phyloP scores from a whole-genome alignment of 2,797 vertebrate species.

The Darevskia nairensis region DNA sequence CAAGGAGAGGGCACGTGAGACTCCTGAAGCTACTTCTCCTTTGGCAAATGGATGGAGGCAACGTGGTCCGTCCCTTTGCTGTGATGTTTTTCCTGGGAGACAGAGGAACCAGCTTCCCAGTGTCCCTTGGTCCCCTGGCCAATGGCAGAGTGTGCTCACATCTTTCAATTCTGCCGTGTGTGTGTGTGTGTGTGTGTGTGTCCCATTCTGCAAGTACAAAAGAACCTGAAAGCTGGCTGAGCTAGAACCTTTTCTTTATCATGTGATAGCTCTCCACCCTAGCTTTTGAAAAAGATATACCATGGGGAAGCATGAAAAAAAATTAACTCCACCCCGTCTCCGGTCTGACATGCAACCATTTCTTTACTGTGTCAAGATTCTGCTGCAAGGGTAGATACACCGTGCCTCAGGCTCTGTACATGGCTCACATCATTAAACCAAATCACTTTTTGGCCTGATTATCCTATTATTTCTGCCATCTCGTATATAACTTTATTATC shows the following conservation, averaged over 20 bases:
- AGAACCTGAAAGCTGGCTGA: neutral
- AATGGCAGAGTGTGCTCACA: neutral
- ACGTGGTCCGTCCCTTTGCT: neutral
- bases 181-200: too few species aligned
- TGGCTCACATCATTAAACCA: neutral
- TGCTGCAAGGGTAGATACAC: neutral
- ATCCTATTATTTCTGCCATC: slow-evolving; percentile 14
- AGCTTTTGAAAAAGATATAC: neutral
- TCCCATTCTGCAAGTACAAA: neutral
- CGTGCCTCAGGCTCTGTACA: neutral
- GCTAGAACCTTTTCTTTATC: neutral
- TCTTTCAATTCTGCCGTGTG: neutral
- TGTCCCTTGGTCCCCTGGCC: neutral
- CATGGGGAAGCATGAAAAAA: neutral
- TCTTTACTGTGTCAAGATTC: neutral
- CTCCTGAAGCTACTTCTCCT: neutral
- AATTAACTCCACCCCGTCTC: neutral
- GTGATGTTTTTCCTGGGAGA: neutral
- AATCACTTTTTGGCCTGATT: neutral
- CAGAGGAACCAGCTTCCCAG: neutral
- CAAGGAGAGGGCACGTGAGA: neutral
- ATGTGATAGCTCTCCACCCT: neutral
- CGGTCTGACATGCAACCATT: too few species aligned
- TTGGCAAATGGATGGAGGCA: neutral
- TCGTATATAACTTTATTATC: slow-evolving; percentile 39